Conservation (phyloP, 1,140 invertebrate genomes). For the Drosophila melanogaster region Release_6_plus_ISO1_MT NC_004354.4:4401001-4401500, state of each 20-base stretch:
- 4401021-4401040: no score
- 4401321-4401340: slow-evolving; percentile 33
- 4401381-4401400: neutral
- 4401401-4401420: slow-evolving; percentile 51
- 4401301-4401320: slow-evolving; percentile 54
- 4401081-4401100: no score
- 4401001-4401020: no score
- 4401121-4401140: no score
- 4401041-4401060: no score
- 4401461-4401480: slow-evolving; percentile 82
- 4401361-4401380: slow-evolving; percentile 4
- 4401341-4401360: slow-evolving; percentile 8
- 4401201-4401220: slow-evolving; percentile 38
- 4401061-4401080: no score
- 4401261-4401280: slow-evolving; percentile 57
- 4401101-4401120: no score
- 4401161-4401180: slow-evolving; percentile 1
- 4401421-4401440: slow-evolving; percentile 81
- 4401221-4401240: slow-evolving; percentile 59
- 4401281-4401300: slow-evolving; percentile 77
- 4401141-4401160: no score
- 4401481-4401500: slow-evolving; percentile 60
- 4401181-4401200: slow-evolving; percentile 16
- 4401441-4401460: slow-evolving; percentile 82
- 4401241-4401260: slow-evolving; percentile 73